Evolutionary conservation across 2,888 invertebrate genomes (phyloP), one percentile per base, ranked within the genome.

Genomic region (Zhuqinia jingwanae): DNA sequence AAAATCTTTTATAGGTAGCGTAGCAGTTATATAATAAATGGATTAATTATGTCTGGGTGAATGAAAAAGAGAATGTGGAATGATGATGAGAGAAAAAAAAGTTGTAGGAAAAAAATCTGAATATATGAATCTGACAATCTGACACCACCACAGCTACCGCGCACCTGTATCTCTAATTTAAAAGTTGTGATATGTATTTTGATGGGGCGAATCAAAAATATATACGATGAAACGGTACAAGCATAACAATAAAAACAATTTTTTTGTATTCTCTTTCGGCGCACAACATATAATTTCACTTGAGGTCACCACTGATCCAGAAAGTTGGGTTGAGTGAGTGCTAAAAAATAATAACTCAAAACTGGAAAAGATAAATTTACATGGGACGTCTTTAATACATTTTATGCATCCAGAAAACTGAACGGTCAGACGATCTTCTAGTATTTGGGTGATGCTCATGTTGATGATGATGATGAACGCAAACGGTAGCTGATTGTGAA

Each of bases 41-140:
- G 80, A 81, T 86, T 86, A 86, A 86, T 86, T 86, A 86, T 75
- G 77, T 86, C 30, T 17, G 27, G n/a, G 15, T 53, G 50, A 73
- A 81, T 45, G 60, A 45, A 70, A 81, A 56, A 36, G 53, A 58
- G 20, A 36, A 6, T 30, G 27, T 25, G 45, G 36, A 45, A 75
- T 47, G 47, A 70, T 45, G 56, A 25, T 53, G 30, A 58, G 25
- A n/a, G n/a, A n/a, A n/a, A n/a, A n/a, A 22, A 45, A 45, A 77
- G 42, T 20, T 47, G 42, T 70, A 70, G 42, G 17, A 68, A 42
- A 36, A 8, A 36, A 36, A n/a, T n/a, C n/a, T n/a, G 36, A 3
- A 36, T 36, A 8, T 36, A 6, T 6, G 36, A 36, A 70, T 70
- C 45, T 70, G 47, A 22, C 45, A 45, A 47, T 30, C 73, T 73